Evolutionary conservation across 2,888 invertebrate genomes (phyloP).

Genomic region (Sminthurinus aureus): DNA sequence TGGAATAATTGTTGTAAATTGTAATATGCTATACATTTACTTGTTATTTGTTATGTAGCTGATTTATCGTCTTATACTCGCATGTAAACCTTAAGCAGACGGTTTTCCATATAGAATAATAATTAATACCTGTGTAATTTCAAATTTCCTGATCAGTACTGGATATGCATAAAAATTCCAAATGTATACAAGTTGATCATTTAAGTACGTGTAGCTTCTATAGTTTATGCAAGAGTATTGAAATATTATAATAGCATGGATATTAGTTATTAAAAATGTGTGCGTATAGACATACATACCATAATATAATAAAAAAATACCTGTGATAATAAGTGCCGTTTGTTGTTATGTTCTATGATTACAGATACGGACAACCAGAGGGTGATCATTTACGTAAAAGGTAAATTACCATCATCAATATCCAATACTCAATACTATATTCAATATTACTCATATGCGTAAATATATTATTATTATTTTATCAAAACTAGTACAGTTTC

Average conservation of each 20-base stretch:
- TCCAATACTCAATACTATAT: too few relatives aligned
- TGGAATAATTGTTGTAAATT: too few relatives aligned
- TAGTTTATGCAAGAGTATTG: too few relatives aligned
- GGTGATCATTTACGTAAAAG: slow-evolving; percentile 89
- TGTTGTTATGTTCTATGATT: slow-evolving; percentile 3
- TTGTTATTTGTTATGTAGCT: not conserved
- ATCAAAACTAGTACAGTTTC: not conserved
- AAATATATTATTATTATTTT: not conserved
- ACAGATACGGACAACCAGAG: slow-evolving; percentile 94
- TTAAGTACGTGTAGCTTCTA: too few relatives aligned
- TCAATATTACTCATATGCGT: not conserved
- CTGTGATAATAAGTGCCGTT: not conserved
- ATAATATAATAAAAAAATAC: not conserved
- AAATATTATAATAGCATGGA: not conserved
- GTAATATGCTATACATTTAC: too few relatives aligned
- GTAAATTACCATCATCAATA: not conserved
- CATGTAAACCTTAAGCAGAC: too few relatives aligned
- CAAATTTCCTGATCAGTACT: too few relatives aligned
- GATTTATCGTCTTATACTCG: too few relatives aligned
- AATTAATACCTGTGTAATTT: too few relatives aligned
- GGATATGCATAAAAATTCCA: too few relatives aligned
- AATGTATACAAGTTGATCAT: too few relatives aligned
- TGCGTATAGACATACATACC: not conserved
- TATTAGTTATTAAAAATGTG: not conserved
- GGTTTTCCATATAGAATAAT: too few relatives aligned